Evolutionary conservation across 2,888 invertebrate species (phyloP).

Genomic region (Cantharis nigra): DNA sequence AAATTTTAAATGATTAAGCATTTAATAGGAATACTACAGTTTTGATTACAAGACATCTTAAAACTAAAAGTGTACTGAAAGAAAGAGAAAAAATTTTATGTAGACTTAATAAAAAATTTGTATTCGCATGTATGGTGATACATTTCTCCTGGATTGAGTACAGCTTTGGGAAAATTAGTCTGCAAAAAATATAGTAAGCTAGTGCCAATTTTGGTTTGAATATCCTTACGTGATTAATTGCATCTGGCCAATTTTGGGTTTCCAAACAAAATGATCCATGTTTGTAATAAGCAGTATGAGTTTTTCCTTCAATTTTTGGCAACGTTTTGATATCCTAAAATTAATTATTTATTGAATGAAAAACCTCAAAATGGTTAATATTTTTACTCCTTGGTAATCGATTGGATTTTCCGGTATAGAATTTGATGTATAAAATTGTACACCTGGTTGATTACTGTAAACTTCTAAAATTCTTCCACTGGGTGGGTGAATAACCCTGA

Average conservation of each 20-base stretch:
- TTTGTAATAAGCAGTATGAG: slow-evolving; percentile 66
- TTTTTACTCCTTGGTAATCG: slow-evolving; percentile 34
- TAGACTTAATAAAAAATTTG: slow-evolving; percentile 42
- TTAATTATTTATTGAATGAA: background rate
- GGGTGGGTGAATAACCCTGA: slow-evolving; percentile 66
- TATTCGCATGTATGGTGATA: slow-evolving; percentile 65
- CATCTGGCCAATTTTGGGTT: slow-evolving; percentile 92
- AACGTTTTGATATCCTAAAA: slow-evolving; percentile 28
- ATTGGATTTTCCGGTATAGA: slow-evolving; percentile 64
- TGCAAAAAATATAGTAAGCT: slow-evolving; percentile 54
- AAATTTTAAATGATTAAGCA: background rate
- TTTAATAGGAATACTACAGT: background rate
- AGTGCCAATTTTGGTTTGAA: background rate
- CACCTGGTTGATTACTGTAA: slow-evolving; percentile 84
- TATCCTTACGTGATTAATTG: slow-evolving; percentile 75
- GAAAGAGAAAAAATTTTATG: background rate
- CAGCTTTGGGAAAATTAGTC: slow-evolving; percentile 74
- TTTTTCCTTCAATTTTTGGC: slow-evolving; percentile 67
- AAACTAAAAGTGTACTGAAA: background rate
- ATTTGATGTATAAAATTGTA: slow-evolving; percentile 89
- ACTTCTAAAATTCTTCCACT: slow-evolving; percentile 79
- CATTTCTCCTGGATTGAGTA: slow-evolving; percentile 72
- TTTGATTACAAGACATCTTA: background rate
- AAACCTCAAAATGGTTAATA: background rate
- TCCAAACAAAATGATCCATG: slow-evolving; percentile 87